A percentile compares a stretch with the other conserved stretches of the same genome.
phyloP scores from a whole-genome alignment of 2,888 invertebrate species.

The Apantesis nais region DNA sequence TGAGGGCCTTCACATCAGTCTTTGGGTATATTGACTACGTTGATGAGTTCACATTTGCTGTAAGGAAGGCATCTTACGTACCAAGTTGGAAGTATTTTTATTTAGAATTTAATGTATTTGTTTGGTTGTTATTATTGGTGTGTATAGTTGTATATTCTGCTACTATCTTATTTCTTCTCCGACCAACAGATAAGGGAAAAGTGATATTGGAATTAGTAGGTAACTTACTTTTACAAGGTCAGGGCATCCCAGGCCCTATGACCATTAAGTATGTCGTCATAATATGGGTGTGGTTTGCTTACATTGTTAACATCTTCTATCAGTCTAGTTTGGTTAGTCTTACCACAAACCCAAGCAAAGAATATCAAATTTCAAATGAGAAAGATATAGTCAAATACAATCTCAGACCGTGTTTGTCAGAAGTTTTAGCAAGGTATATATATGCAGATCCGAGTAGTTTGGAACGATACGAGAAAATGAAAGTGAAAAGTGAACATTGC shows the following conservation, averaged over 20 bases:
- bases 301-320: constrained; percentile 46
- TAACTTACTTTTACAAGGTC: constrained; percentile 16
- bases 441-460: constrained; percentile 36
- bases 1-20: constrained; percentile 51
- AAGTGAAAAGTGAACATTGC: constrained; percentile 32
- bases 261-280: constrained; percentile 38
- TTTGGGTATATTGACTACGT: constrained; percentile 28
- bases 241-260: constrained; percentile 11
- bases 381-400: constrained; percentile 12
- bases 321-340: constrained; percentile 50
- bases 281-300: constrained; percentile 61
- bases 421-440: constrained; percentile 15
- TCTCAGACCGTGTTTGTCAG: constrained; percentile 6
- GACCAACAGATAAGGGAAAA: constrained; percentile 16
- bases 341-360: constrained; percentile 37
- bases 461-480: constrained; percentile 26
- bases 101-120: constrained; percentile 26
- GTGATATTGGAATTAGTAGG: constrained; percentile 21
- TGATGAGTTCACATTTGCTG: constrained; percentile 28
- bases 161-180: constrained; percentile 19
- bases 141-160: constrained; percentile 12
- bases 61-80: constrained; percentile 21
- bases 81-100: constrained; percentile 45
- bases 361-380: constrained; percentile 37
- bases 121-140: constrained; percentile 27